Evolutionary conservation across 92 coral and sea anemone genomes (phyloP).

Genomic region (Metridium senile): DNA sequence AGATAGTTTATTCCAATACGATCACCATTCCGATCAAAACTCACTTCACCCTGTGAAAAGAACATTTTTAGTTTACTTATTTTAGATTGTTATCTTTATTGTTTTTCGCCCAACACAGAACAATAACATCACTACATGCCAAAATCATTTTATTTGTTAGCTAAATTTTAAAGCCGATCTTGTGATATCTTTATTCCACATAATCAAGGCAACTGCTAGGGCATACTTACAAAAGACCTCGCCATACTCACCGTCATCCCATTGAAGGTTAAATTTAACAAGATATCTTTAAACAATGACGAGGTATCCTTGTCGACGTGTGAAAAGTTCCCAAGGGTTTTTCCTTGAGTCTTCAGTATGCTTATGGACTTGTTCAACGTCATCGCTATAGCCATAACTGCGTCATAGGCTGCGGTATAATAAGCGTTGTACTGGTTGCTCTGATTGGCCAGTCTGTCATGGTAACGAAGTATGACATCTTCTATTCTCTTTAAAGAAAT

Average conservation of each 20-base stretch:
- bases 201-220: too few species aligned
- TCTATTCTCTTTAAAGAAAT: not conserved
- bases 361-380: slow-evolving; percentile 25
- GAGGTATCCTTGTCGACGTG: slow-evolving; percentile 20
- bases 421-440: not conserved
- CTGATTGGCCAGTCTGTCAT: not conserved
- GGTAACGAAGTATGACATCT: slow-evolving; percentile 21
- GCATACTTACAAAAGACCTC: too few species aligned
- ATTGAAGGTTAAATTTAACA: slow-evolving; percentile 4
- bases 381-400: slow-evolving; percentile 26
- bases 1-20: slow-evolving; percentile 20
- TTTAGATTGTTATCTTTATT: not conserved
- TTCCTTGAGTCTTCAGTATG: slow-evolving; percentile 33
- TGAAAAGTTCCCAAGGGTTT: slow-evolving; percentile 22
- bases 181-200: too few species aligned
- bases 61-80: not conserved
- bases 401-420: slow-evolving; percentile 25
- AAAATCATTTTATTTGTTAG: too few species aligned
- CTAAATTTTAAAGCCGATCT: too few species aligned
- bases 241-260: slow-evolving; percentile 25
- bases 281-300: slow-evolving; percentile 10
- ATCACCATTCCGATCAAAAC: slow-evolving; percentile 26
- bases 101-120: too few species aligned
- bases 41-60: slow-evolving; percentile 6
- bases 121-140: too few species aligned